Base-by-base conservation (phyloP, 2,113 vertebrate species). In the Sorex fumeus region DNA sequence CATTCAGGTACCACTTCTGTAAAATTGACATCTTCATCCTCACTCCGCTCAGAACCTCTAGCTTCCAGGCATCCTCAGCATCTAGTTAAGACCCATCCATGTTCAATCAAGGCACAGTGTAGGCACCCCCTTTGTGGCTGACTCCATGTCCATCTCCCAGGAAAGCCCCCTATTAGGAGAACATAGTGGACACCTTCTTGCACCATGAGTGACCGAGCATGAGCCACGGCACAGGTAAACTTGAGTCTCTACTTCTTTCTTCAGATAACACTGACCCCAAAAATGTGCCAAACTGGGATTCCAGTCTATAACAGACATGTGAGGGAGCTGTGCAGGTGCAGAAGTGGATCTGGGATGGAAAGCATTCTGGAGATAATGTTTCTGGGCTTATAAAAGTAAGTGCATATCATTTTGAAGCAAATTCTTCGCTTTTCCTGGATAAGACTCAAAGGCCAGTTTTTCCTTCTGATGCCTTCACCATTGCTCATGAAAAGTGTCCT, bases 271-370 rank as follows among this genome's bases (percentile, higher is more conserved):
- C 28, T 28, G 21, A 43, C 36, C 45, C 15, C 60, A 47, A 91
- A 43, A 70, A 3, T 53, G 74, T 34, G 25, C 47, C 43, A 60
- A 27, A 72, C 9, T 11, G 45, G 74, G 34, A 47, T 18, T 82
- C 28, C 13, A n/a, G 60, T 60, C 53, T 53, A 53, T 6, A 27
- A 34, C 50, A 89, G 74, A 36, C 9, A 0, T 64, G 72, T 16
- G 5, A 27, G 21, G 25, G 32, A 16, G 4, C 43, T 34, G 21
- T 21, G 43, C 11, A 53, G 47, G 72, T 32, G 70, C 21, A 6
- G 18, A 45, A 2, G 0, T 53, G 8, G 66, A 88, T 47, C 25
- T 6, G 0, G 1, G n/a, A 4, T 4, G 9, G 34, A 32, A 40
- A 72, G 25, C 19, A 11, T 1, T 30, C 62, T 18, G 23, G 53